Evolutionary conservation across 2,113 vertebrate genomes (phyloP).

Genomic region (Uria aalge): DNA sequence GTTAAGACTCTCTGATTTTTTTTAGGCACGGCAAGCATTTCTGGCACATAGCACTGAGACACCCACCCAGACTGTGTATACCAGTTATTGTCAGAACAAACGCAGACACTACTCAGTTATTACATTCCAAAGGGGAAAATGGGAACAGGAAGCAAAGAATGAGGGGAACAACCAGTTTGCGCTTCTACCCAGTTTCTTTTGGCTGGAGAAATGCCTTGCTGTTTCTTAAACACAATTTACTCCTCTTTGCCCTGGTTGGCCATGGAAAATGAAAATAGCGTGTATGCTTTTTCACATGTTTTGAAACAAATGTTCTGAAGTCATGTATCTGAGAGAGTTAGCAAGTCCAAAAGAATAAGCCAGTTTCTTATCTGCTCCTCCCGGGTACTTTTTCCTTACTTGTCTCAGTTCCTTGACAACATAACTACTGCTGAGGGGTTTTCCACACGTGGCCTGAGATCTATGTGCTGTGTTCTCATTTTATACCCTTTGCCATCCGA

Average conservation of each 20-base stretch:
- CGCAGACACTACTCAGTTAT: not conserved
- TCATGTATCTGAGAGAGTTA: not conserved
- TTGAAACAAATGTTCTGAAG: not conserved
- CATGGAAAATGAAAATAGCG: not conserved
- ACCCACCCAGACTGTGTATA: not conserved
- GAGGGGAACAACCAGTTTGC: not conserved
- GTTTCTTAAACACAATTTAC: not conserved
- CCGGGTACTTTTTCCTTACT: not conserved
- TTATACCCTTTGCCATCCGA: not conserved
- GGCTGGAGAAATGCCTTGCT: not conserved
- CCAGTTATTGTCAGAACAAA: not conserved
- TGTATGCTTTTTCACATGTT: not conserved
- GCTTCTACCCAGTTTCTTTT: not conserved
- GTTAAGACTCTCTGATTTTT: not conserved
- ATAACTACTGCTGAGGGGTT: not conserved
- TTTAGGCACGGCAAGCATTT: not conserved
- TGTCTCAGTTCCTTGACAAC: not conserved
- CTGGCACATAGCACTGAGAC: not conserved
- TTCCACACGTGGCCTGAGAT: not conserved
- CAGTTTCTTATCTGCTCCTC: not conserved
- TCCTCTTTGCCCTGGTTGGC: not conserved
- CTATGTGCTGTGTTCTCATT: not conserved
- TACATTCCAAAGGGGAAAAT: not conserved
- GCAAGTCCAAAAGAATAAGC: not conserved
- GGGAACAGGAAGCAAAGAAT: not conserved